These are phyloP conservation scores for Zapus hudsonius DNA, from an alignment of 2,113 vertebrate species.

Conservation along the genomic window DNA sequence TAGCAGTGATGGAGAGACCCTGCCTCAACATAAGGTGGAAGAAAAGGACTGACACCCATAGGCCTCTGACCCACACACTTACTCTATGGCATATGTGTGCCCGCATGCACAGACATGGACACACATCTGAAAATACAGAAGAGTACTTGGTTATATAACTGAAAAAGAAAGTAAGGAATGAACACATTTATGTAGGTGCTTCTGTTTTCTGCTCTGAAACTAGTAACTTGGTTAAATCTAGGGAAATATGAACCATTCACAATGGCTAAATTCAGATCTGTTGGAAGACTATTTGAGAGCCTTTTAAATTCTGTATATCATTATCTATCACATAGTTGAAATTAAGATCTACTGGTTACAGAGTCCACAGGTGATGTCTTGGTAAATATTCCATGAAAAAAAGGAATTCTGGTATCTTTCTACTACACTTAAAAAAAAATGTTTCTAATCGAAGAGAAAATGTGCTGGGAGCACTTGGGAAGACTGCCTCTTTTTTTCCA, in stretches of 20 bases:
- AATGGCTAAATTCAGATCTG: background rate
- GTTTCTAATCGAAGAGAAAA: conserved; percentile 40
- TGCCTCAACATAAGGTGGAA: too few species aligned
- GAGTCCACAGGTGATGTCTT: background rate
- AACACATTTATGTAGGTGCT: background rate
- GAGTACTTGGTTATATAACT: background rate
- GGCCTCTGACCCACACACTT: too few species aligned
- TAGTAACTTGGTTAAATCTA: background rate
- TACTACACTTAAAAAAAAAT: background rate
- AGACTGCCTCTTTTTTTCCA: conserved; percentile 41
- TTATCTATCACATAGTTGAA: background rate
- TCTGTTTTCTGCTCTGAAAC: background rate
- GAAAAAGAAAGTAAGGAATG: background rate
- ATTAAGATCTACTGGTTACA: background rate
- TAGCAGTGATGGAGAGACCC: too few species aligned
- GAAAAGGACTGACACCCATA: too few species aligned
- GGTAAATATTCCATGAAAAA: background rate
- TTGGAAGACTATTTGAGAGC: background rate
- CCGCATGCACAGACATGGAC: too few species aligned
- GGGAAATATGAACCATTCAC: background rate
- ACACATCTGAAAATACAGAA: background rate
- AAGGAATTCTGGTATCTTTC: background rate
- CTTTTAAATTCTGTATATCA: background rate
- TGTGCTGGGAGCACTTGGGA: conserved; percentile 42
- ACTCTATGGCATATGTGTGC: too few species aligned